Conservation (phyloP, 2,888 invertebrate species). For the Lobophora halterata region DNA sequence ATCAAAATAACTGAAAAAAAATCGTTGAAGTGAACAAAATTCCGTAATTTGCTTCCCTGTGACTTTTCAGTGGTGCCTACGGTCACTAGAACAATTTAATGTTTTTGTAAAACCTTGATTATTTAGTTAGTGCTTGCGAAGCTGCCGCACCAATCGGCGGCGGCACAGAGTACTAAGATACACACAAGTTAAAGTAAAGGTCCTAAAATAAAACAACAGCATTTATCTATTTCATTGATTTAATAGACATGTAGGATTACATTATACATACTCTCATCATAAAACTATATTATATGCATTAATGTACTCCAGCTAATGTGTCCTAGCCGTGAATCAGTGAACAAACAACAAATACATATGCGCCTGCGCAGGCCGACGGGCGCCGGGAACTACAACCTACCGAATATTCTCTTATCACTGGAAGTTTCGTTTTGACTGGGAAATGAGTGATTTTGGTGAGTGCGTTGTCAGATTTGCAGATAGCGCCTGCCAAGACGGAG, state of each 20-base stretch:
- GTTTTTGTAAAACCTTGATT: too few relatives aligned
- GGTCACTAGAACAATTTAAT: too few relatives aligned
- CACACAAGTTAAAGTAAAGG: not conserved
- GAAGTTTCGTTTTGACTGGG: not conserved
- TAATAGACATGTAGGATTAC: conserved; percentile 81
- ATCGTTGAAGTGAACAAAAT: too few relatives aligned
- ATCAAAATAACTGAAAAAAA: too few relatives aligned
- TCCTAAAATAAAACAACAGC: conserved; percentile 49
- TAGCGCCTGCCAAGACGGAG: too few relatives aligned
- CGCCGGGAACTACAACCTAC: conserved; percentile 1
- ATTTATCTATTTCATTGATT: conserved; percentile 77
- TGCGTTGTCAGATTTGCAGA: too few relatives aligned
- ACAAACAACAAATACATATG: conserved; percentile 63
- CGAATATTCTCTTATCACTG: not conserved
- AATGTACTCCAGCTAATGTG: conserved; percentile 74
- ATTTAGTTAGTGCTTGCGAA: not conserved
- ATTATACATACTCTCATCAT: conserved; percentile 78
- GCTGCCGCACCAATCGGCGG: not conserved
- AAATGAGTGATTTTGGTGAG: too few relatives aligned
- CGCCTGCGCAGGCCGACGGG: conserved; percentile 18
- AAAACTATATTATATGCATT: conserved; percentile 78
- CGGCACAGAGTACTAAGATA: not conserved
- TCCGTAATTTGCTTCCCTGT: too few relatives aligned
- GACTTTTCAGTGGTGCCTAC: too few relatives aligned
- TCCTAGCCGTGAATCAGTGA: conserved; percentile 72